These are phyloP conservation scores for Hapalemur alaotrensis DNA, from an alignment of 2,797 vertebrate species.

Conservation along the genomic window DNA sequence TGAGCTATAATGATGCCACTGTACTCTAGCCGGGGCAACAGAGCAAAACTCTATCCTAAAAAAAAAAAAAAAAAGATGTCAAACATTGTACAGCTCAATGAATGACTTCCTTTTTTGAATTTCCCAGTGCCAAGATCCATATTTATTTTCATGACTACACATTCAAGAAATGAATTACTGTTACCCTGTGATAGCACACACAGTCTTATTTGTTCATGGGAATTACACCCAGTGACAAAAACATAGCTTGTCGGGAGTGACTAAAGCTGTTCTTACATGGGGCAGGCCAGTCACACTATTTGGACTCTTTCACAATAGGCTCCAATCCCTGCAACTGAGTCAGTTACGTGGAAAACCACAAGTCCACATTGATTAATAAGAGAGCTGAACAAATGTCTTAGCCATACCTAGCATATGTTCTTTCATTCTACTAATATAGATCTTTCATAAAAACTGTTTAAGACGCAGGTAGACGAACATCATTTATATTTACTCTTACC, in stretches of 20 bases:
- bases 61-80: neutral
- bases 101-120: neutral
- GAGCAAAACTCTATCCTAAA: too few relatives aligned
- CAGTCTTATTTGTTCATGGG: neutral
- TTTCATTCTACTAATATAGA: neutral
- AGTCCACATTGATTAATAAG: constrained; percentile 3
- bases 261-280: neutral
- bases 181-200: neutral
- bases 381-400: neutral
- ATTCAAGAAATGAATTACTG: neutral
- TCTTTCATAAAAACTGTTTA: neutral
- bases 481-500: neutral
- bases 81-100: neutral
- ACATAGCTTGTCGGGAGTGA: neutral
- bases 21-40: too few relatives aligned
- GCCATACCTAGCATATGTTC: neutral
- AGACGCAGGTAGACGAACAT: neutral
- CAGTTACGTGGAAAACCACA: constrained; percentile 46
- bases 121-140: neutral
- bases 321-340: neutral
- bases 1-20: too few relatives aligned
- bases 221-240: neutral
- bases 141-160: constrained; percentile 8
- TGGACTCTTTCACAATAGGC: constrained; percentile 11
- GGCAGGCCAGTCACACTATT: neutral